These are phyloP conservation scores for Bos taurus DNA, from an alignment of 2,113 vertebrate genomes.

Conservation along the genomic window DNA sequence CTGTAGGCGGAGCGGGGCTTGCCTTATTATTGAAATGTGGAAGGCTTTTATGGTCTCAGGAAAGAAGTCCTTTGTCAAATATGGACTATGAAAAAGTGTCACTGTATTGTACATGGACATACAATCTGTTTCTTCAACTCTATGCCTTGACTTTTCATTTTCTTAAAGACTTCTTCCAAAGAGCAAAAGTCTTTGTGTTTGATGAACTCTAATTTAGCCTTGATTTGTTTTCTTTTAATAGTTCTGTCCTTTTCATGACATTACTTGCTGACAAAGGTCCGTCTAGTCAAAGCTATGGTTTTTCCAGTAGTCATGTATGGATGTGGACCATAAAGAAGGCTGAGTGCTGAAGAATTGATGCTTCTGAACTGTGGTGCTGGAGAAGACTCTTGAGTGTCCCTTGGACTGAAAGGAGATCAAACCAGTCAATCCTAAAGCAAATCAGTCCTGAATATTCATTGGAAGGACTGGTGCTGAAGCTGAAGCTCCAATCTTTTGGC, in stretches of 20 bases:
- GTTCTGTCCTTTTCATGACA: background rate
- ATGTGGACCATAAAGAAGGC: background rate
- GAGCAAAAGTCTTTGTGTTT: background rate
- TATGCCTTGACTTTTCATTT: background rate
- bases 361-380: background rate
- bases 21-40: background rate
- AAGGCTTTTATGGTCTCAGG: background rate
- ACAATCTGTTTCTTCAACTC: background rate
- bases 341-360: background rate
- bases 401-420: background rate
- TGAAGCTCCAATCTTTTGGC: background rate
- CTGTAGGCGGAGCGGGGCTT: rapidly evolving
- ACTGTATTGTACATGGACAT: background rate
- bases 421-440: background rate
- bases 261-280: background rate
- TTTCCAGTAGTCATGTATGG: background rate
- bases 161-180: background rate
- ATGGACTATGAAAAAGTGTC: background rate
- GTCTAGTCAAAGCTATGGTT: background rate
- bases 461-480: background rate
- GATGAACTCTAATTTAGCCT: background rate
- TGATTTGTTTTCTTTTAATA: background rate
- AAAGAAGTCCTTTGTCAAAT: background rate
- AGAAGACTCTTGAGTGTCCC: background rate
- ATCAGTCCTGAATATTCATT: background rate